Conservation (phyloP, 2,797 vertebrate genomes). For the Schizothorax lantsangensis region DNA sequence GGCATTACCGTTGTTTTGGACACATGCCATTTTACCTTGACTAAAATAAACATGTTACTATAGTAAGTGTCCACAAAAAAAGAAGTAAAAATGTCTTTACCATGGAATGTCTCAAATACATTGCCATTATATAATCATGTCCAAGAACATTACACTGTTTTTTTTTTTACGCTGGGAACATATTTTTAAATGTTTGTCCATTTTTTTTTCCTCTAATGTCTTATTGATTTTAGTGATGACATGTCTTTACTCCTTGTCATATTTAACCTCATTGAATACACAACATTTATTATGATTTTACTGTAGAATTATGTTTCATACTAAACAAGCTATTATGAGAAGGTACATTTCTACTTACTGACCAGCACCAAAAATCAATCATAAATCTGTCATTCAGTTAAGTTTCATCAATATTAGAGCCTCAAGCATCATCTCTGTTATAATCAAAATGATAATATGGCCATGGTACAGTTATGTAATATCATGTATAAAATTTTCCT, state of each 20-base stretch:
- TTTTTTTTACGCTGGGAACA: background rate
- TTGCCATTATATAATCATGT: background rate
- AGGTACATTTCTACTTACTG: background rate
- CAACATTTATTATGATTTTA: background rate
- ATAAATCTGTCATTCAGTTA: background rate
- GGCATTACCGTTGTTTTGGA: background rate
- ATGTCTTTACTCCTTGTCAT: background rate
- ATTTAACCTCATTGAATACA: background rate
- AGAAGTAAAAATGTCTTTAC: background rate
- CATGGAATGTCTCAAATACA: background rate
- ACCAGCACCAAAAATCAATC: background rate
- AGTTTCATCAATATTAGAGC: background rate
- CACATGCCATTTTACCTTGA: background rate
- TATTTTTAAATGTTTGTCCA: background rate
- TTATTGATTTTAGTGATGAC: background rate
- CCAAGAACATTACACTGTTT: background rate
- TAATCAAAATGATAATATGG: background rate
- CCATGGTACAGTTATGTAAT: background rate
- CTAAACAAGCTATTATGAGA: background rate
- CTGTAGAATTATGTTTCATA: background rate
- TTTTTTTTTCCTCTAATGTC: background rate
- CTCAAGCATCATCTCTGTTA: background rate
- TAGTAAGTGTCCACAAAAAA: background rate
- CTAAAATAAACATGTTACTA: background rate
- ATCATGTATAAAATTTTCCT: background rate